Evolutionary conservation across 1,140 invertebrate species (phyloP), one percentile per base, ranked within the genome.

Genomic region (Cardiocondyla obscurior): DNA sequence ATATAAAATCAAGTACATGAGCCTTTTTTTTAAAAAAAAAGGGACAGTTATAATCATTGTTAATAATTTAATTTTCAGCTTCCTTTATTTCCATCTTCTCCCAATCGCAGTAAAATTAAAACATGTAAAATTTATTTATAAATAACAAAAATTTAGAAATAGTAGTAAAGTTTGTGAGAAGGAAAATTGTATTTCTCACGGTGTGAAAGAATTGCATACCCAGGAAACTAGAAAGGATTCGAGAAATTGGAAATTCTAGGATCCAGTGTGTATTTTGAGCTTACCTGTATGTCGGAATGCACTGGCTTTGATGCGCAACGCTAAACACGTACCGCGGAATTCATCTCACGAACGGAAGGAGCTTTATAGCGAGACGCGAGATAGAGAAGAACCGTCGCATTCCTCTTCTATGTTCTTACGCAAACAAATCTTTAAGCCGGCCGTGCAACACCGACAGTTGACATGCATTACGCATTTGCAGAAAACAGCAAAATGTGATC

Each of bases 381-480:
- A 65, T 65, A 39, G 58, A 77, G 73, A 51, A 53, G 46, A 62
- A 39, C 6, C 14, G 60, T 65, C 16, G 58, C 73, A 42, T 77
- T 65, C 62, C 73, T 36, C 73, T 65, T 65, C 30, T 22, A 22
- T 33, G 74, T 77, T 77, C 74, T 77, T 77, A 77, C 46, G 28
- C 67, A 77, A 77, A 77, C 74, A 77, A 62, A 77, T 67, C 74
- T 77, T 77, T 77, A 77, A 65, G 58, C 73, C 28, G 73, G 58
- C 60, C 72, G 36, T 33, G 14, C 57, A 58, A 55, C 19, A 16
- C 16, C 25, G 19, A 67, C 74, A n/a, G 16, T 65, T 77, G 70
- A 74, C 55, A n/a, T 65, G 44, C 19, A 1, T 44, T 33, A 67
- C 5, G 60, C 60, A 67, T 67, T 77, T 67, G 30, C 60, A 30